phyloP scores from a whole-genome alignment of 1,140 invertebrate species.

The Ceratina japonica region DNA sequence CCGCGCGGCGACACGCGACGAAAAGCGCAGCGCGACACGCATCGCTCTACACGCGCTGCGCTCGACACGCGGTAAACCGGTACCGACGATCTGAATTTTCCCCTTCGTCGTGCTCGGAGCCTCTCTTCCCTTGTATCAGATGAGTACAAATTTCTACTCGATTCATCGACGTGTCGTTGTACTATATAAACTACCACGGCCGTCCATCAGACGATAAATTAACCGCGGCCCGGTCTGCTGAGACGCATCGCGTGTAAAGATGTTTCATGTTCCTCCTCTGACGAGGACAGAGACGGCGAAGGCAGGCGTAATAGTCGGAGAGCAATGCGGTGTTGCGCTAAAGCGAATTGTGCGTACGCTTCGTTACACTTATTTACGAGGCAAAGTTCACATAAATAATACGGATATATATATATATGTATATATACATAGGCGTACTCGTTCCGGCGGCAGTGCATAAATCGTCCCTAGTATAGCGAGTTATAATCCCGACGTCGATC shows the following conservation, averaged over 20 bases:
- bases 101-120: not conserved
- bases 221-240: constrained; percentile 6
- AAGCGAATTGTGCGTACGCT: constrained; percentile 52
- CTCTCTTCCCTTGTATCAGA: constrained; percentile 5
- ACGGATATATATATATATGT: too few species aligned
- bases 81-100: not conserved
- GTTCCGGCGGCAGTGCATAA: constrained; percentile 44
- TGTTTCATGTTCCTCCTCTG: not conserved
- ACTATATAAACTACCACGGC: constrained; percentile 6
- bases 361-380: constrained; percentile 60
- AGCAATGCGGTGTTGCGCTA: constrained; percentile 36
- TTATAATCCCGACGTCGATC: constrained; percentile 32
- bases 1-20: not conserved
- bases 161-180: not conserved
- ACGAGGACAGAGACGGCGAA: constrained; percentile 1
- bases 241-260: constrained; percentile 26
- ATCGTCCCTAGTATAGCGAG: constrained; percentile 9
- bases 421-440: constrained; percentile 48
- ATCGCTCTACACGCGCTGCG: not conserved
- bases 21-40: not conserved
- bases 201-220: constrained; percentile 40
- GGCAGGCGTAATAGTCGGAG: constrained; percentile 39
- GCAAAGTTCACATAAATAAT: constrained; percentile 50
- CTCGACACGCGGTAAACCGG: not conserved
- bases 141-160: constrained; percentile 15